Conservation (phyloP, 53 echinoderm and acorn worm species). For the Mesocentrotus franciscanus region DNA sequence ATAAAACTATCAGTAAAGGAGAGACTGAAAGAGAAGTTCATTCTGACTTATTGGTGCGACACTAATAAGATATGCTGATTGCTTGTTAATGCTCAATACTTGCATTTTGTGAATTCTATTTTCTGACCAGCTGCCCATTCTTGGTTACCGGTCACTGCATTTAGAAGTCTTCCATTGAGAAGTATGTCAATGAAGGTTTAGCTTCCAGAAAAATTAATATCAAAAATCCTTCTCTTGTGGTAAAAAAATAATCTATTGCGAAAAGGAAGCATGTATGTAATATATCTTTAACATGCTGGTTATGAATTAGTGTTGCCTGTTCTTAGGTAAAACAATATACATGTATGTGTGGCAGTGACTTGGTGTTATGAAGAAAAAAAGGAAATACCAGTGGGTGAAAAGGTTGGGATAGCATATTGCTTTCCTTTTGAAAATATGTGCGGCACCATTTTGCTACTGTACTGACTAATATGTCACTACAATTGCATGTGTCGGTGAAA, state of each 20-base stretch:
- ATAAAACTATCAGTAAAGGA: neutral
- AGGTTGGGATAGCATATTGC: neutral
- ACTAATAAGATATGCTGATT: neutral
- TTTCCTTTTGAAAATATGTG: neutral
- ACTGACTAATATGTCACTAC: neutral
- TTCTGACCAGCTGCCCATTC: conserved; percentile 17
- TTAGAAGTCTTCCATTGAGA: neutral
- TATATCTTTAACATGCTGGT: neutral
- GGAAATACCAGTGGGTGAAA: conserved; percentile 15
- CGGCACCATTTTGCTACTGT: neutral
- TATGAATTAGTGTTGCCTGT: neutral
- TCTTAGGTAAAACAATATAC: neutral
- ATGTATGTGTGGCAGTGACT: neutral
- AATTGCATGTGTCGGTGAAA: neutral
- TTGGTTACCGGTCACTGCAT: neutral
- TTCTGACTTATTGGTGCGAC: neutral
- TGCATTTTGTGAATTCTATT: neutral
- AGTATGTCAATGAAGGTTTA: neutral
- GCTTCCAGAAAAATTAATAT: neutral
- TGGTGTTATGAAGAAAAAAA: neutral
- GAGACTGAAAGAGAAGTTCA: neutral
- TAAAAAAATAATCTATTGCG: neutral
- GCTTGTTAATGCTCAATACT: neutral
- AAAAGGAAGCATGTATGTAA: neutral
- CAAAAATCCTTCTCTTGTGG: too few species aligned